phyloP scores from a whole-genome alignment of 2,888 invertebrate species.

The Agrochola lota region DNA sequence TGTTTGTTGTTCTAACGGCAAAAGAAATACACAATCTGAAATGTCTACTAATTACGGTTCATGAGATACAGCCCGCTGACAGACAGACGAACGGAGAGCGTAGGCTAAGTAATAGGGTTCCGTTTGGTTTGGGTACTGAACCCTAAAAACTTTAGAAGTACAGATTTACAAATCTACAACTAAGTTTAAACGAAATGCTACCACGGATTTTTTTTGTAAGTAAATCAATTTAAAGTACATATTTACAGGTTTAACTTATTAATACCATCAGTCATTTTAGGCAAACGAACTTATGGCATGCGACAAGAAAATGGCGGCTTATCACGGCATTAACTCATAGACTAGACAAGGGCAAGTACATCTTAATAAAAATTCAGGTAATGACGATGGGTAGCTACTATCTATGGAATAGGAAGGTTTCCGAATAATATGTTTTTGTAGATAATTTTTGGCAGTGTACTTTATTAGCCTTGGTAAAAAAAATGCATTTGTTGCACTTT shows the following conservation, averaged over 20 bases:
- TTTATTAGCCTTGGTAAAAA: not conserved
- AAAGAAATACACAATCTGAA: too few species aligned
- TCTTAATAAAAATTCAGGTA: slow-evolving; percentile 57
- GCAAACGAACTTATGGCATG: slow-evolving; percentile 51
- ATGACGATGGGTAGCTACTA: not conserved
- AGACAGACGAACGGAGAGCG: too few species aligned
- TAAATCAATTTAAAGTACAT: slow-evolving; percentile 45
- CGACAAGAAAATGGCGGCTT: slow-evolving; percentile 47
- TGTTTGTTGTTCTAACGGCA: too few species aligned
- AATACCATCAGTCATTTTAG: slow-evolving; percentile 36
- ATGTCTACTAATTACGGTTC: too few species aligned
- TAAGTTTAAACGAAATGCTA: too few species aligned
- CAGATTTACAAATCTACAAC: too few species aligned
- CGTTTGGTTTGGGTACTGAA: too few species aligned
- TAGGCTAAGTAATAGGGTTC: too few species aligned
- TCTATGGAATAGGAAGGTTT: not conserved
- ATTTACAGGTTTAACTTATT: slow-evolving; percentile 32
- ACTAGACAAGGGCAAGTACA: slow-evolving; percentile 43
- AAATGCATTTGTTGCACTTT: too few species aligned
- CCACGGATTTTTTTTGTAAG: not conserved
- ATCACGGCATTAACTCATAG: slow-evolving; percentile 56
- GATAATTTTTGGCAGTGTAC: not conserved
- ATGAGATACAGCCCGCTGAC: too few species aligned
- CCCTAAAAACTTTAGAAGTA: too few species aligned
- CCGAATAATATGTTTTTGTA: not conserved